Evolutionary conservation across 2,113 vertebrate species (phyloP).

Genomic region (Sprattus sprattus): DNA sequence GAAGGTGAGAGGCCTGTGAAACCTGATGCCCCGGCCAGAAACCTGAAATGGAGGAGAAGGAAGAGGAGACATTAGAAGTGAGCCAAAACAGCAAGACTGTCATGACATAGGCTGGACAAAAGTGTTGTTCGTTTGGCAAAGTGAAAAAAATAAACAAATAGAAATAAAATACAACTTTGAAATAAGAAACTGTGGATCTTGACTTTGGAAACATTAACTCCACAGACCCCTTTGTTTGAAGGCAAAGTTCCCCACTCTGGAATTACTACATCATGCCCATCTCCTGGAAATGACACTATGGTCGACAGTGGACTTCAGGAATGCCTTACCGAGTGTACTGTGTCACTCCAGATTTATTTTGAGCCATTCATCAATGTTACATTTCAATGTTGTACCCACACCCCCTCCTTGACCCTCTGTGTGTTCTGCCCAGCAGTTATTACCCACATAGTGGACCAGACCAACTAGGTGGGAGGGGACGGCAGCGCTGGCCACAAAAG

Average conservation of each 20-base stretch:
- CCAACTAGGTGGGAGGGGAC: conserved; percentile 9
- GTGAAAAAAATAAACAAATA: background rate
- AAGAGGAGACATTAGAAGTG: background rate
- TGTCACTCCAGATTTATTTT: conserved; percentile 14
- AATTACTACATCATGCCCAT: background rate
- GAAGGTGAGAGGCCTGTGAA: conserved; percentile 57
- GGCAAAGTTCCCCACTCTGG: background rate
- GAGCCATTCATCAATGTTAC: conserved; percentile 9
- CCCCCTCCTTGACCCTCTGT: background rate
- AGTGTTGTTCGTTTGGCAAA: background rate
- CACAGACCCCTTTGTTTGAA: background rate
- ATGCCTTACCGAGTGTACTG: background rate
- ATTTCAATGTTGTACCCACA: background rate
- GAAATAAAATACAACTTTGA: background rate
- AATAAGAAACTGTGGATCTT: background rate
- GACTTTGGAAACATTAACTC: background rate
- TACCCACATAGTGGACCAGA: conserved; percentile 8
- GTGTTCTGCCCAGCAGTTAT: background rate
- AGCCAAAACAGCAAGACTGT: background rate
- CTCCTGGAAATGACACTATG: background rate
- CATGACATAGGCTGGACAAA: conserved; percentile 13
- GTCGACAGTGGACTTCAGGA: background rate
- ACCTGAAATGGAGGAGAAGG: conserved; percentile 36
- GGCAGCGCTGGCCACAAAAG: conserved; percentile 51
- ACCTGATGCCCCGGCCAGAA: conserved; percentile 48